Evolutionary conservation across 2,113 vertebrate genomes (phyloP).

Genomic region (Ornithorhynchus anatinus): DNA sequence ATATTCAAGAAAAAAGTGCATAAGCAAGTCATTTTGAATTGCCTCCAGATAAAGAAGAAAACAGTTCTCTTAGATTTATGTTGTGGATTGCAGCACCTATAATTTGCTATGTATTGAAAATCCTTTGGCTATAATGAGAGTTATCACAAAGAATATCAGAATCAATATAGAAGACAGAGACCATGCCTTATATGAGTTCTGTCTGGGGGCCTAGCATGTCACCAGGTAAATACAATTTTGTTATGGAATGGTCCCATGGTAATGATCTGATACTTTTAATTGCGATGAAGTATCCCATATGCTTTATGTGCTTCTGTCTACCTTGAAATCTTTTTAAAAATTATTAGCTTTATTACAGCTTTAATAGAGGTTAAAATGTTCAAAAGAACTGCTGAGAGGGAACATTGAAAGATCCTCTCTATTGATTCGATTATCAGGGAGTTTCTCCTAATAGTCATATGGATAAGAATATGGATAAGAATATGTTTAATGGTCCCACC

Average conservation of each 20-base stretch:
- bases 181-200: too few relatives aligned
- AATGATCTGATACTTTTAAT: neutral
- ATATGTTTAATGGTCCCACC: conserved; percentile 9
- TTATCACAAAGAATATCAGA: too few relatives aligned
- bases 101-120: too few relatives aligned
- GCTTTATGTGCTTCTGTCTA: neutral
- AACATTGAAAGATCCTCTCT: neutral
- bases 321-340: neutral
- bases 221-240: neutral
- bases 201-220: too few relatives aligned
- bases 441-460: conserved; percentile 6
- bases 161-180: too few relatives aligned
- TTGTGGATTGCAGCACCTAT: too few relatives aligned
- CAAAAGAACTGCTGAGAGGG: neutral
- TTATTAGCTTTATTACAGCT: neutral
- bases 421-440: conserved; percentile 5
- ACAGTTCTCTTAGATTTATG: too few relatives aligned
- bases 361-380: neutral
- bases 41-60: too few relatives aligned
- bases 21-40: too few relatives aligned
- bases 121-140: too few relatives aligned
- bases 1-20: too few relatives aligned
- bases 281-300: neutral
- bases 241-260: neutral
- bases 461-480: conserved; percentile 11